phyloP scores from a whole-genome alignment of 2,797 vertebrate genomes.

The Helarctos malayanus region DNA sequence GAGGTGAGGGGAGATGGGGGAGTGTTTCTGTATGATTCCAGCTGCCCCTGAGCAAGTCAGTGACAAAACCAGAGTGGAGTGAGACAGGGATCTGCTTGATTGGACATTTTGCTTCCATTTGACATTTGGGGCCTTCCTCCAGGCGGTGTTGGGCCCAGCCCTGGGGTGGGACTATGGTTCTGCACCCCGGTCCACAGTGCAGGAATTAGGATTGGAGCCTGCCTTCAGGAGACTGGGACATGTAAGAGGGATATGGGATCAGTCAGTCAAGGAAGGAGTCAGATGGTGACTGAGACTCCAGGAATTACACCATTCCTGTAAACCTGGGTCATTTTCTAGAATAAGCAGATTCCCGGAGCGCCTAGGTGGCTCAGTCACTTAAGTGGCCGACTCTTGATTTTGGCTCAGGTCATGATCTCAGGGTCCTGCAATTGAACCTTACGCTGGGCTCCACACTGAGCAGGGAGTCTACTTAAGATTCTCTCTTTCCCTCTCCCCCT shows the following conservation, averaged over 20 bases:
- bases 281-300: neutral
- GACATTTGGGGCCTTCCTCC: neutral
- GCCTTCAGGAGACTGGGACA: neutral
- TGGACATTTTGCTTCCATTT: neutral
- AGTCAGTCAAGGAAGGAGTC: neutral
- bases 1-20: neutral
- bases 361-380: neutral
- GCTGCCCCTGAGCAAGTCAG: neutral
- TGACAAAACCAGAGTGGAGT: neutral
- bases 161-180: neutral
- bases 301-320: constrained; percentile 35
- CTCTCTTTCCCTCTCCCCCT: neutral
- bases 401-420: neutral
- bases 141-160: neutral
- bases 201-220: neutral
- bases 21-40: neutral
- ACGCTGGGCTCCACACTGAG: neutral
- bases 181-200: neutral
- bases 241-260: neutral
- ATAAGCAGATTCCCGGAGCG: neutral
- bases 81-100: neutral
- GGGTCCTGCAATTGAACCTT: neutral
- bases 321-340: constrained; percentile 50
- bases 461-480: neutral
- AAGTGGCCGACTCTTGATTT: neutral